Conservation (phyloP, 2,888 invertebrate species). For the Dolichopus griseipennis region DNA sequence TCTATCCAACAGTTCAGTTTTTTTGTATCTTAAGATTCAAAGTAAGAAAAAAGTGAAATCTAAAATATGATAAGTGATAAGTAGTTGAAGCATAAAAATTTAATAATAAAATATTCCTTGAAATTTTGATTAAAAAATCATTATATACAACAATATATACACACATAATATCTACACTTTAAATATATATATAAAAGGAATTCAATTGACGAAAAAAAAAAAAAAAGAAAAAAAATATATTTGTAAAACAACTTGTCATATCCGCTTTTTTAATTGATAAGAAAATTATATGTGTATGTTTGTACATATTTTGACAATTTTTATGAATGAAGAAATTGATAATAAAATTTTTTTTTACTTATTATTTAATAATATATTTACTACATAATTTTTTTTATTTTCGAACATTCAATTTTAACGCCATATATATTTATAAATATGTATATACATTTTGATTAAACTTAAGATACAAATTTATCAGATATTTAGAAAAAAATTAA, state of each 20-base stretch:
- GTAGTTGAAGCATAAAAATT: neutral
- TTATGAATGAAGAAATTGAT: neutral
- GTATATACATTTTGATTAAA: too few relatives aligned
- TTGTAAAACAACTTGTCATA: slow-evolving; percentile 4
- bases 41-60: too few relatives aligned
- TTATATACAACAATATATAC: neutral
- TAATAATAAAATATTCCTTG: neutral
- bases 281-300: neutral
- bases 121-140: neutral
- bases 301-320: neutral
- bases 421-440: too few relatives aligned
- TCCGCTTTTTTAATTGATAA: neutral
- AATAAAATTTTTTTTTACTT: neutral
- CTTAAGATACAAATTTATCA: too few relatives aligned
- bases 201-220: neutral
- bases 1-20: too few relatives aligned
- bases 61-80: neutral
- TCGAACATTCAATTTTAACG: neutral
- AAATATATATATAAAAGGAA: neutral
- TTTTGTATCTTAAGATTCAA: too few relatives aligned
- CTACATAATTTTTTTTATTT: too few relatives aligned
- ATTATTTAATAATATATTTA: neutral
- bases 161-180: neutral
- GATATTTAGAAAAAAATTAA: too few relatives aligned
- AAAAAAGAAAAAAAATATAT: neutral